Evolutionary conservation across 2,797 vertebrate genomes (phyloP).

Genomic region (Dicrostonyx torquatus): DNA sequence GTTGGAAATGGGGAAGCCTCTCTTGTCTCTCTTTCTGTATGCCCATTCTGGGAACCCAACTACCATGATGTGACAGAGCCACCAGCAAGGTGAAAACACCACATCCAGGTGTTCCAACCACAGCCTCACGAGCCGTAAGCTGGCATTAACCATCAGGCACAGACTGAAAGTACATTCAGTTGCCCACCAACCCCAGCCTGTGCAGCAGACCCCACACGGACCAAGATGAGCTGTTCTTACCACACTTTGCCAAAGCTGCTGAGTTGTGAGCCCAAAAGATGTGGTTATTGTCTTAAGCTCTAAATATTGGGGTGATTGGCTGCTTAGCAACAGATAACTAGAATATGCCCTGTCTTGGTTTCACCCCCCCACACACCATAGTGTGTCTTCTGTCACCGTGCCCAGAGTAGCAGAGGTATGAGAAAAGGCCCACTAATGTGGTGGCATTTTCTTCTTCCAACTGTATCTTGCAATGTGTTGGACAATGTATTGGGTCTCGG

Average conservation of each 20-base stretch:
- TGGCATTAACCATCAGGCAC: neutral
- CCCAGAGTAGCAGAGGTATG: neutral
- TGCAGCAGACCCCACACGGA: neutral
- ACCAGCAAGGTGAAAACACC: neutral
- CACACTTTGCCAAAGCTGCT: neutral
- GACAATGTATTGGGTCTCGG: neutral
- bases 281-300: neutral
- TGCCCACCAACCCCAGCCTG: neutral
- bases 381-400: neutral
- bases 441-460: neutral
- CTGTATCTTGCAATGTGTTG: neutral
- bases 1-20: neutral
- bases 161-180: neutral
- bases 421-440: neutral
- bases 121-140: neutral
- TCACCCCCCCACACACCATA: neutral
- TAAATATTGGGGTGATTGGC: neutral
- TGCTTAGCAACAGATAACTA: neutral
- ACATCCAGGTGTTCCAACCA: neutral
- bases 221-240: neutral
- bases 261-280: neutral
- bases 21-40: neutral
- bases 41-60: neutral
- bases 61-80: neutral
- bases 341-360: neutral